phyloP scores from a whole-genome alignment of 2,888 invertebrate genomes.

The Acanthococcus lagerstroemiae region DNA sequence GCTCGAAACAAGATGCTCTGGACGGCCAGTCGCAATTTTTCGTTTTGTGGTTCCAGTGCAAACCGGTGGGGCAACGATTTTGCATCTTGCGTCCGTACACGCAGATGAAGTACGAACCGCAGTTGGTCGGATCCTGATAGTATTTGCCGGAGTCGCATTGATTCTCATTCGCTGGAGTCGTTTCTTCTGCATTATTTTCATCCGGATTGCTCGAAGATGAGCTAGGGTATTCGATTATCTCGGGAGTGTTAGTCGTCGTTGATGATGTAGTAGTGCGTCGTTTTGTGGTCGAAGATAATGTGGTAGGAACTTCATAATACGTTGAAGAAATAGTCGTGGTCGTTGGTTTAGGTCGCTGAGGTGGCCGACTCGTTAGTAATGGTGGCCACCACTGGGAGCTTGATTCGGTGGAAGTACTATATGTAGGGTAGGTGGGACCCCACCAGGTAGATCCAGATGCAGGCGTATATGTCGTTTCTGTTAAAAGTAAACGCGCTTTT shows the following conservation, averaged over 20 bases:
- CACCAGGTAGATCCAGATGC: slow-evolving; percentile 8
- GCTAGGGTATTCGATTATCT: slow-evolving; percentile 36
- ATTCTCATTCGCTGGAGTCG: slow-evolving; percentile 40
- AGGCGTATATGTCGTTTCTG: slow-evolving; percentile 31
- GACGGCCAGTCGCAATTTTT: slow-evolving; percentile 73
- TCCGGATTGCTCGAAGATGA: slow-evolving; percentile 40
- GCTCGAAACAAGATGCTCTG: slow-evolving; percentile 52
- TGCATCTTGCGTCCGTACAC: slow-evolving; percentile 59
- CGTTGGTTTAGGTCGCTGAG: slow-evolving; percentile 7
- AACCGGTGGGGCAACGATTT: slow-evolving; percentile 65
- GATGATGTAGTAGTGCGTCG: slow-evolving; percentile 35
- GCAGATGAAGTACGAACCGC: slow-evolving; percentile 31
- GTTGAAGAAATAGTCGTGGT: slow-evolving; percentile 25
- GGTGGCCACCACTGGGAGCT: slow-evolving; percentile 38
- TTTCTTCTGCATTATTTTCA: slow-evolving; percentile 41
- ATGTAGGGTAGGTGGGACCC: slow-evolving; percentile 21
- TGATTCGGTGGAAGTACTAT: slow-evolving; percentile 36
- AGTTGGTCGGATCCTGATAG: slow-evolving; percentile 18
- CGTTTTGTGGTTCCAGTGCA: slow-evolving; percentile 63
- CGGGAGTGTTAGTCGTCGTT: slow-evolving; percentile 39
- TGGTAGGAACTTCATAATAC: slow-evolving; percentile 31
- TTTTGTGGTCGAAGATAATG: slow-evolving; percentile 30
- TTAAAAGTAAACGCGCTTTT: no score
- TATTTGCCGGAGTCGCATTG: slow-evolving; percentile 37
- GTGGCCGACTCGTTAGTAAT: slow-evolving; percentile 11